Conservation (phyloP, 2,797 vertebrate species). For the Notamacropus eugenii region DNA sequence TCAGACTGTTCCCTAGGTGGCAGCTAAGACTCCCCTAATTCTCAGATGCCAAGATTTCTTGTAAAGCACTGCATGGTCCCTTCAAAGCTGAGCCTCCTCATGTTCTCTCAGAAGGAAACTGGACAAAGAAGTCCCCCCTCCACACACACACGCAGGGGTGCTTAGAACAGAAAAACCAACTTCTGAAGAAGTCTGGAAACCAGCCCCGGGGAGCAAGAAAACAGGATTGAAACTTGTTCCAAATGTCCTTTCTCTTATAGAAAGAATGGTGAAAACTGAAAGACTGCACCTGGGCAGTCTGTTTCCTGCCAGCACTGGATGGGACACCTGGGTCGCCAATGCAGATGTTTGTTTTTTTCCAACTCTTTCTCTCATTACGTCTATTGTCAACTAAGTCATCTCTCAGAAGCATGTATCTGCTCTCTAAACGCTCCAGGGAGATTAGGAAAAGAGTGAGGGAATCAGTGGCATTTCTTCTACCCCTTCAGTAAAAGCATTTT, state of each 20-base stretch:
- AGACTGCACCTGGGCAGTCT: neutral
- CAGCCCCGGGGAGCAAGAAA: neutral
- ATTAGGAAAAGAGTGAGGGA: neutral
- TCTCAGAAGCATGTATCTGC: neutral
- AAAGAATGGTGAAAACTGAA: neutral
- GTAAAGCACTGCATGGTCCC: neutral
- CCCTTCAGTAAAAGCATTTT: neutral
- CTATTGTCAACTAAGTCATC: neutral
- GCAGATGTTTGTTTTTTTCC: neutral
- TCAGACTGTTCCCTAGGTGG: neutral
- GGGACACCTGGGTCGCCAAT: neutral
- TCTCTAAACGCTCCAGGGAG: neutral
- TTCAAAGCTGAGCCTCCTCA: neutral
- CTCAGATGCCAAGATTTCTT: neutral
- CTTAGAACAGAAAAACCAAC: neutral
- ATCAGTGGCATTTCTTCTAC: neutral
- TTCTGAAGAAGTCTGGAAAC: slow-evolving; percentile 9
- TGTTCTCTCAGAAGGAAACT: neutral
- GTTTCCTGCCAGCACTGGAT: neutral
- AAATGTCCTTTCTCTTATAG: slow-evolving; percentile 14
- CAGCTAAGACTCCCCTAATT: neutral
- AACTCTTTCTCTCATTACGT: neutral
- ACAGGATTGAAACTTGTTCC: neutral
- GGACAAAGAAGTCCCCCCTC: neutral
- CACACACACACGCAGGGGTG: neutral